Percentiles rank a stretch among this genome's conserved stretches.
Conservation (phyloP, 2,113 vertebrate species). For the Poecilia latipinna region DNA sequence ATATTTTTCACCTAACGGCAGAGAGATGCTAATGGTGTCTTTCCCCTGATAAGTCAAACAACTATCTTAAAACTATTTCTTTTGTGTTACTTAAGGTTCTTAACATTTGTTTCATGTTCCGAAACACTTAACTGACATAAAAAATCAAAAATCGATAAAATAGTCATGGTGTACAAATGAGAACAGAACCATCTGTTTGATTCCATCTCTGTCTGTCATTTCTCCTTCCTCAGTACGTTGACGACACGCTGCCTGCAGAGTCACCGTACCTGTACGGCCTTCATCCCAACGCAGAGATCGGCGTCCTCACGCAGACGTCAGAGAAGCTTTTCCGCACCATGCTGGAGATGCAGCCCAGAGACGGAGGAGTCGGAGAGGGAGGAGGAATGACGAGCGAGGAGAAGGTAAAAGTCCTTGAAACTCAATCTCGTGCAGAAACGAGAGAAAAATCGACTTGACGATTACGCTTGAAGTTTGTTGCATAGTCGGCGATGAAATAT, state of each 20-base stretch:
- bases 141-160: neutral
- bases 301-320: conserved; percentile 91
- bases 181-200: too few relatives aligned
- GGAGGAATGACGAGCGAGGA: conserved; percentile 81
- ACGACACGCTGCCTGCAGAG: conserved; percentile 86
- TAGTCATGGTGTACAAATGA: neutral
- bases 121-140: too few relatives aligned
- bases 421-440: neutral
- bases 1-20: neutral
- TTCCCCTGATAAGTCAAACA: neutral
- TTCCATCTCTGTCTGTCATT: neutral
- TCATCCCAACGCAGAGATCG: conserved; percentile 95
- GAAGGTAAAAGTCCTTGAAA: conserved; percentile 78
- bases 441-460: neutral
- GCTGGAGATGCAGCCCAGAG: conserved; percentile 92
- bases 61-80: neutral
- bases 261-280: conserved; percentile 94
- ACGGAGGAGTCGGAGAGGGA: conserved; percentile 75
- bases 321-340: conserved; percentile 89
- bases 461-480: neutral
- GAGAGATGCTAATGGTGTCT: neutral
- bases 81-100: neutral
- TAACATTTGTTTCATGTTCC: neutral
- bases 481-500: too few relatives aligned
- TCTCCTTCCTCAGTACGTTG: conserved; percentile 85